Evolutionary conservation across 1,140 invertebrate genomes (phyloP).

Genomic region (Melipona quadrifasciata): DNA sequence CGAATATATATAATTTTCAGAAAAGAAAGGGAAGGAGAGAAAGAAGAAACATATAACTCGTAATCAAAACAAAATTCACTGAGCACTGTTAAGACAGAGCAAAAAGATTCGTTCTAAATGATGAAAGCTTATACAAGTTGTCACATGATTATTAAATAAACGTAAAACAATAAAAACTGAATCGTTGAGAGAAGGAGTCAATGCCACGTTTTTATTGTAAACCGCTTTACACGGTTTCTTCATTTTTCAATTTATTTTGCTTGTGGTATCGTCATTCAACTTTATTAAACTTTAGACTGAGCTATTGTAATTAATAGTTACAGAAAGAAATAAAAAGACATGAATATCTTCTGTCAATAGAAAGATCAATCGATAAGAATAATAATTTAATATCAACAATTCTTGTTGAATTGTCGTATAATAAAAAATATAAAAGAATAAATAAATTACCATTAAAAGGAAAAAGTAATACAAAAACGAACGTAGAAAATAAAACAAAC

Average conservation of each 20-base stretch:
- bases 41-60: background rate
- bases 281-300: background rate
- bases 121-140: background rate
- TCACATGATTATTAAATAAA: conserved; percentile 31
- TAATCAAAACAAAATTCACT: background rate
- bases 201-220: conserved; percentile 18
- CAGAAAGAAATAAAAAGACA: background rate
- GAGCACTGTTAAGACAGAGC: background rate
- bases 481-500: too few relatives aligned
- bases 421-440: background rate
- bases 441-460: background rate
- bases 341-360: background rate
- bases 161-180: conserved; percentile 26
- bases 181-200: conserved; percentile 30
- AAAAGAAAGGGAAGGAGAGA: background rate
- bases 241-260: background rate
- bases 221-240: background rate
- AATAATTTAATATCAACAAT: background rate
- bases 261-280: background rate
- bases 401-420: background rate
- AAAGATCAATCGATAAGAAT: too few relatives aligned
- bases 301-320: background rate
- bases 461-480: background rate
- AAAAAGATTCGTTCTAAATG: background rate
- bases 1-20: background rate